Conservation (phyloP, 2,113 vertebrate genomes). For the Catharus bicknelli region DNA sequence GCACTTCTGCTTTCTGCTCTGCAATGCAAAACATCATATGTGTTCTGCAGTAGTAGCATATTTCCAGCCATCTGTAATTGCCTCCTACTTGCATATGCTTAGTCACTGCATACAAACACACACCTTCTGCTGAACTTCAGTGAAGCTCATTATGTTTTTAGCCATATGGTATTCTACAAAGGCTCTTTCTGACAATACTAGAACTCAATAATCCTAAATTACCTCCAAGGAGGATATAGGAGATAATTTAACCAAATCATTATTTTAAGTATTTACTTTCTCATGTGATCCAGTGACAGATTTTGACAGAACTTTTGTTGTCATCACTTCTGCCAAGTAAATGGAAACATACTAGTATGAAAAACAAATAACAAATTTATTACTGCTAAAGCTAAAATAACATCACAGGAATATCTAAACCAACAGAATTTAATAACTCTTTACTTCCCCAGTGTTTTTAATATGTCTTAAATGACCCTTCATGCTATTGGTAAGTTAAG, state of each 20-base stretch:
- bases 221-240: background rate
- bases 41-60: conserved; percentile 71
- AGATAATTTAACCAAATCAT: background rate
- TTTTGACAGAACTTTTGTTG: background rate
- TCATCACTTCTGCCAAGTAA: background rate
- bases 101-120: conserved; percentile 65
- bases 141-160: conserved; percentile 51
- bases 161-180: conserved; percentile 31
- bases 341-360: background rate
- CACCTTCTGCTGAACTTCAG: conserved; percentile 66
- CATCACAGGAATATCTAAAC: background rate
- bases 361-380: background rate
- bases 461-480: background rate
- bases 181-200: conserved; percentile 31
- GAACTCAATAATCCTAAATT: conserved; percentile 12
- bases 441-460: background rate
- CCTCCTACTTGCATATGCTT: conserved; percentile 69
- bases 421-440: background rate
- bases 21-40: conserved; percentile 62
- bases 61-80: conserved; percentile 71
- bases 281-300: background rate
- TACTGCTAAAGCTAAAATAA: background rate
- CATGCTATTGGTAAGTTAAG: background rate
- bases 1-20: conserved; percentile 55
- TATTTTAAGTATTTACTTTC: background rate